Base-by-base conservation (phyloP, 2,888 invertebrate genomes). In the Cataglyphis livida region DNA sequence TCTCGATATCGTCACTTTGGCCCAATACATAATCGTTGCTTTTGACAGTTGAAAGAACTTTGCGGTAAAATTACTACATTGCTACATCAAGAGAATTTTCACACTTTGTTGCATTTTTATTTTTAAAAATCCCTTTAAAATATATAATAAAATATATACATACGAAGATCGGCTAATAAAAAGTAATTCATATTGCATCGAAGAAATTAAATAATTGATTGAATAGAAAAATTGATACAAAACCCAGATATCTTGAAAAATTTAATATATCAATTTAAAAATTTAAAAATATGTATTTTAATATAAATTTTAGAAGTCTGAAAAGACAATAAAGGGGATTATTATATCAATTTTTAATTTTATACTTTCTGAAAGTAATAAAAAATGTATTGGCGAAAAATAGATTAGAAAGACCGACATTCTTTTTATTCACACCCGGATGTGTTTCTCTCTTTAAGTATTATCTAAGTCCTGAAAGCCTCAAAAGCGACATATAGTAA, bases 1-100 rank as follows among this genome's bases (percentile, higher is more conserved):
- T 89, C 78, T 44, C 76, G 62, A 1, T 4, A 41, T 21, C 79
- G 15, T 25, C 48, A 32, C 41, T 54, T 62, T 38, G 38, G 18
- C 21, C n/a, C 44, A 9, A 10, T 0, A 21, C 41, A 12, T 35
- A 7, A 21, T 64, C 38, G 65, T 51, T 7, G 35, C 78, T 61
- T 82, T 48, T 57, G 15, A 21, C 41, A 9, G 15, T 15, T 74
- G 3, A 18, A 6, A 48, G n/a, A 48, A 5, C 48, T 48, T 41
- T n/a, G 6, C 32, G 44, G 15, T n/a, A 32, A 41, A 35, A 38
- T n/a, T 51, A 35, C 25, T 28, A 32, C 35, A 21, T 21, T n/a
- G n/a, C 25, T 35, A 54, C 1, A 32, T 25, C 57, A 28, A 5
- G 2, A 28, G 15, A 61, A 41, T 15, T 57, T 78, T 41, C n/a